Conservation (phyloP, 2,113 vertebrate species). For the Mystacornis crossleyi region DNA sequence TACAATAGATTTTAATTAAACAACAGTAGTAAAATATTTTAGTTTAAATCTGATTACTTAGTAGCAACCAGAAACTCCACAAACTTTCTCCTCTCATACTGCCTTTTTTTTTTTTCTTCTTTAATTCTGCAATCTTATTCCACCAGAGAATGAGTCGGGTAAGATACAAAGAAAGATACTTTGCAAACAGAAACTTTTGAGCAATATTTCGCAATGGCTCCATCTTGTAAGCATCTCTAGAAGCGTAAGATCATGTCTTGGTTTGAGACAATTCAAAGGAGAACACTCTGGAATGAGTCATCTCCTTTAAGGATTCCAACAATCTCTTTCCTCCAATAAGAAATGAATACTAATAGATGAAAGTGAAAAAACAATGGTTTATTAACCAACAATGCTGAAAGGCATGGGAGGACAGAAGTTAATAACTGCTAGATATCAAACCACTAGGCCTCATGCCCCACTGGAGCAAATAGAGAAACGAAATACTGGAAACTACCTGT, state of each 20-base stretch:
- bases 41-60: background rate
- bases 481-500: rapidly evolving
- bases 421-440: background rate
- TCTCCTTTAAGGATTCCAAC: background rate
- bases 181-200: background rate
- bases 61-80: background rate
- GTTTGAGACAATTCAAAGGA: background rate
- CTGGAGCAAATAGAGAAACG: background rate
- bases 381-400: background rate
- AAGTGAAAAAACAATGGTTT: background rate
- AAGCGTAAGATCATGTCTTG: background rate
- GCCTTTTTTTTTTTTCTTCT: background rate
- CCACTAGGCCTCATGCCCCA: background rate
- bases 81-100: background rate
- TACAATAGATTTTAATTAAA: background rate
- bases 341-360: background rate
- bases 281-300: background rate
- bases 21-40: background rate
- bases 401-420: rapidly evolving
- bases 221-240: background rate
- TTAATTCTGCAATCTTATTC: background rate
- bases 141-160: background rate
- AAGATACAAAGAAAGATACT: background rate
- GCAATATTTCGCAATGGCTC: background rate
- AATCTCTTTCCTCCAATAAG: background rate